A percentile compares a stretch with the other conserved stretches of the same genome.
phyloP scores from a whole-genome alignment of 1,140 invertebrate species.

The Chironomus striatipennis region DNA sequence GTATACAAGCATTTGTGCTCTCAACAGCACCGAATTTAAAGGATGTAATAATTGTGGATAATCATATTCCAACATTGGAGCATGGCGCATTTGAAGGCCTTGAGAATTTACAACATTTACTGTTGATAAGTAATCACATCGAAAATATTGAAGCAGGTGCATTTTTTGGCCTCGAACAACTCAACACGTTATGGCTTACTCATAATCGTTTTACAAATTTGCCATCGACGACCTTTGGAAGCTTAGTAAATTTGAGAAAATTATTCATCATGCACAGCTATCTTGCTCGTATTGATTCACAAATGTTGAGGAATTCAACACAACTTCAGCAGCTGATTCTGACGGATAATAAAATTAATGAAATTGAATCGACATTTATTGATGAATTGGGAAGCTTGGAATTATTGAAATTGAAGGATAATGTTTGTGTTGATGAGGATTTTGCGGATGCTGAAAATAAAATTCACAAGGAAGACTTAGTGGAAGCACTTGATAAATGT shows the following conservation, averaged over 20 bases:
- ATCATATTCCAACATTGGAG: not conserved
- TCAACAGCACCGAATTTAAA: slow-evolving; percentile 11
- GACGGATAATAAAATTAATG: slow-evolving; percentile 11
- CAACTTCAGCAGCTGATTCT: not conserved
- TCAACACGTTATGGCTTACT: not conserved
- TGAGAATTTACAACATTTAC: not conserved
- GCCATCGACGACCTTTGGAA: not conserved
- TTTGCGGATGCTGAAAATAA: not conserved
- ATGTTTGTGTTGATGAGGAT: slow-evolving; percentile 11
- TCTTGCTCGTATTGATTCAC: not conserved
- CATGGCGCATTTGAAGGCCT: slow-evolving; percentile 3
- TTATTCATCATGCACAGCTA: not conserved
- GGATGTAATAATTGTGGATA: not conserved
- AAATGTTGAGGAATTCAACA: not conserved
- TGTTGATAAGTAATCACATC: not conserved
- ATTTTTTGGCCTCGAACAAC: not conserved
- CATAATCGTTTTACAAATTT: slow-evolving; percentile 8
- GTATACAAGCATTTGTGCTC: not conserved
- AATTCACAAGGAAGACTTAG: not conserved
- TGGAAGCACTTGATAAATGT: not conserved
- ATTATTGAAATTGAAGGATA: not conserved
- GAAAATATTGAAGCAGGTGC: not conserved
- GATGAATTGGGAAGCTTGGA: not conserved
- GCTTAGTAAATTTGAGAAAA: not conserved
- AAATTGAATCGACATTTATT: not conserved